A percentile compares a stretch with the other conserved stretches of the same genome.
Conservation (phyloP, 2,888 invertebrate species). For the Tanytarsus gracilentus region DNA sequence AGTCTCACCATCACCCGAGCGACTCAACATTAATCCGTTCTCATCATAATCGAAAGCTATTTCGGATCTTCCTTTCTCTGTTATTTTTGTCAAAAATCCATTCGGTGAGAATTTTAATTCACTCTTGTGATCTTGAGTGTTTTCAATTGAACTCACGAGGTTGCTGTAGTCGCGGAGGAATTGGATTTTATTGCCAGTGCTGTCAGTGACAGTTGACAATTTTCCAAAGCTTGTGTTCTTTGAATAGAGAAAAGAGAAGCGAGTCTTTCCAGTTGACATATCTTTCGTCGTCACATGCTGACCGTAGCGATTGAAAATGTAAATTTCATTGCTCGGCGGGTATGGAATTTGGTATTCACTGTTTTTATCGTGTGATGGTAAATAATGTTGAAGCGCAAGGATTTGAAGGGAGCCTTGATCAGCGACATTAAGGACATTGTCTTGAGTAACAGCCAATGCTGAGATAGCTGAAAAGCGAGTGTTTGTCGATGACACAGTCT, state of each 20-base stretch:
- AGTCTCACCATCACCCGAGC: constrained; percentile 76
- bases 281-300: constrained; percentile 94
- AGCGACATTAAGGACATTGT: constrained; percentile 90
- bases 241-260: constrained; percentile 93
- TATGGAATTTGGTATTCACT: constrained; percentile 90
- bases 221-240: constrained; percentile 95
- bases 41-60: constrained; percentile 87
- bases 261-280: constrained; percentile 85
- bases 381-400: constrained; percentile 73
- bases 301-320: constrained; percentile 89
- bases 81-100: constrained; percentile 78
- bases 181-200: constrained; percentile 86
- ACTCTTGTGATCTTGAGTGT: constrained; percentile 87
- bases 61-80: constrained; percentile 80
- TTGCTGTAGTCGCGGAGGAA: constrained; percentile 86
- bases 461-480: constrained; percentile 82
- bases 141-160: constrained; percentile 87
- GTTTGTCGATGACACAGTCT: constrained; percentile 79
- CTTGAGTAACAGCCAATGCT: constrained; percentile 86
- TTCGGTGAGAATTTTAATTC: constrained; percentile 88
- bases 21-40: constrained; percentile 75
- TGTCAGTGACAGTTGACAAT: constrained; percentile 86
- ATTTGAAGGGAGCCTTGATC: constrained; percentile 87
- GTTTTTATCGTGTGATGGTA: constrained; percentile 78
- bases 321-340: constrained; percentile 87